phyloP scores from a whole-genome alignment of 2,113 vertebrate genomes.

The Antechinus flavipes region DNA sequence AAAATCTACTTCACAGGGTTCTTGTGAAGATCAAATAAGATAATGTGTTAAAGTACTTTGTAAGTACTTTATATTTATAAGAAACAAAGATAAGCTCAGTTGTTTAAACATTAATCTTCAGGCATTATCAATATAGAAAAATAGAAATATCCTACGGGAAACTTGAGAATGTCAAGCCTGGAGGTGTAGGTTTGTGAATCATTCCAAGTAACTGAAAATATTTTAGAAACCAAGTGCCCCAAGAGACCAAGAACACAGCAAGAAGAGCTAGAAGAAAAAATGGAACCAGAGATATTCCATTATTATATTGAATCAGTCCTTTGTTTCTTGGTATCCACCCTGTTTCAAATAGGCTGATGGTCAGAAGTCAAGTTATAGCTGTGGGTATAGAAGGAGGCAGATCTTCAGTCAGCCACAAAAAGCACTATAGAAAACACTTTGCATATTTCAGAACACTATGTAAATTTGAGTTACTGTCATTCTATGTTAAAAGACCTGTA shows the following conservation, averaged over 20 bases:
- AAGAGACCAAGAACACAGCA: not conserved
- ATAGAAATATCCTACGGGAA: not conserved
- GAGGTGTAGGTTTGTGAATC: conserved; percentile 2
- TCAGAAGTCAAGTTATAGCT: not conserved
- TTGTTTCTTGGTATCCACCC: not conserved
- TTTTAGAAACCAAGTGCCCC: not conserved
- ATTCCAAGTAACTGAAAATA: not conserved
- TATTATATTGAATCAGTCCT: not conserved
- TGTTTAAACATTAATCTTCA: conserved; percentile 35
- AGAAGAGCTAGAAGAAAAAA: not conserved
- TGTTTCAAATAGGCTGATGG: not conserved
- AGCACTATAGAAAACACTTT: not conserved
- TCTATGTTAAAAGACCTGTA: not conserved
- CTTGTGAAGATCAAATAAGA: not conserved
- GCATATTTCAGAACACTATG: not conserved
- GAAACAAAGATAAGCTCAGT: conserved; percentile 8
- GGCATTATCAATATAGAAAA: not conserved
- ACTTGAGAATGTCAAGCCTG: not conserved
- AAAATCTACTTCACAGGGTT: not conserved
- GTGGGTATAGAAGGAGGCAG: not conserved
- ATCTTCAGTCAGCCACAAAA: not conserved
- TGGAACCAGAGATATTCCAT: not conserved
- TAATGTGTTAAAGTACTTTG: not conserved
- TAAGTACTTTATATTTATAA: conserved; percentile 6
- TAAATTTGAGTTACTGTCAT: not conserved